These are phyloP conservation scores for Drosophila ohnishii DNA, from an alignment of 1,140 invertebrate genomes.

Conservation along the genomic window DNA sequence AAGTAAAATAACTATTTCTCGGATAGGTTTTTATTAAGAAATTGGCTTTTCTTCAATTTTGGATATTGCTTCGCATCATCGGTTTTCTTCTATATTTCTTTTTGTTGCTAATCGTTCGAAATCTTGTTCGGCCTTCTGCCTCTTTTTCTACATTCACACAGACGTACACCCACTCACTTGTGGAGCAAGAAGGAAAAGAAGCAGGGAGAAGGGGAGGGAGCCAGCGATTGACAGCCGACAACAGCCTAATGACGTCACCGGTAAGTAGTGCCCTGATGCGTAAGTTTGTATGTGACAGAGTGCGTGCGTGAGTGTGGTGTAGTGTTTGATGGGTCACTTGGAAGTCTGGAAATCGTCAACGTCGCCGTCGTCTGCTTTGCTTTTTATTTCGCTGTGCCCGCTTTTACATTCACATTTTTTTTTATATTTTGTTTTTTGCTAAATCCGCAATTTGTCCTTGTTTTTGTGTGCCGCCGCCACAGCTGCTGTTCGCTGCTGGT, in stretches of 20 bases:
- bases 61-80: not conserved
- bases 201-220: constrained; percentile 4
- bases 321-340: constrained; percentile 60
- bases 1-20: not conserved
- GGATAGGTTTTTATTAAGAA: not conserved
- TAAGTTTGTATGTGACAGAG: not conserved
- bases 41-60: not conserved
- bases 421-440: constrained; percentile 28
- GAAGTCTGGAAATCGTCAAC: constrained; percentile 34
- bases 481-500: constrained; percentile 40
- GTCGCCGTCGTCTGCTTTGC: constrained; percentile 36
- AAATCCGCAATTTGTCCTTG: constrained; percentile 72
- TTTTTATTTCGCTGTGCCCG: constrained; percentile 46
- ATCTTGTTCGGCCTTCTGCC: constrained; percentile 15
- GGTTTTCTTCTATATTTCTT: not conserved
- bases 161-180: constrained; percentile 13
- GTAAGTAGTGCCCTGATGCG: constrained; percentile 14
- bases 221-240: constrained; percentile 56
- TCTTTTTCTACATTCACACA: constrained; percentile 11
- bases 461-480: constrained; percentile 57
- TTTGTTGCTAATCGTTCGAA: constrained; percentile 21
- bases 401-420: constrained; percentile 64
- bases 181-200: not conserved
- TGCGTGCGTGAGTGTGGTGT: constrained; percentile 12
- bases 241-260: constrained; percentile 67